Percentiles rank a stretch among this genome's conserved stretches.
phyloP scores from a whole-genome alignment of 2,888 invertebrate species.

The Cheilosia vernalis region DNA sequence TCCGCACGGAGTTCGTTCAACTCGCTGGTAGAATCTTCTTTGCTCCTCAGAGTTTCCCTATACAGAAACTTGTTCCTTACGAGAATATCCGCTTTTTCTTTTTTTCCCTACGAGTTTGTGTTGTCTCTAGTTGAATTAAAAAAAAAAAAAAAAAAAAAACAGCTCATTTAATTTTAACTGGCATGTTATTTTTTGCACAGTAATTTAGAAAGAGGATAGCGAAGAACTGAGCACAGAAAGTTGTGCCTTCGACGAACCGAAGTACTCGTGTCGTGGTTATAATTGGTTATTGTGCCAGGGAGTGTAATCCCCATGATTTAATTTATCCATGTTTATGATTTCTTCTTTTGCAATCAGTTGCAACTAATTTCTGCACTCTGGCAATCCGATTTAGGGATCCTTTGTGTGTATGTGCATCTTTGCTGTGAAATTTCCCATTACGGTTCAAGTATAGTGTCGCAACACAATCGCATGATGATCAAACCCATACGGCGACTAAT shows the following conservation, averaged over 20 bases:
- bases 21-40: neutral
- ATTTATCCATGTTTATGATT: conserved; percentile 55
- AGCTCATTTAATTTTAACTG: conserved; percentile 23
- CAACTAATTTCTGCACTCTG: conserved; percentile 32
- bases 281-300: conserved; percentile 58
- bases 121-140: conserved; percentile 32
- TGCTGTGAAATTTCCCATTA: too few species aligned
- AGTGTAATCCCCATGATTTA: conserved; percentile 64
- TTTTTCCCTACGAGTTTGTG: conserved; percentile 3
- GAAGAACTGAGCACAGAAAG: conserved; percentile 19
- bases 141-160: conserved; percentile 36
- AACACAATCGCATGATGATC: too few species aligned
- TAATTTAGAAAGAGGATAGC: conserved; percentile 17
- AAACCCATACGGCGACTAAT: neutral
- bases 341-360: conserved; percentile 57
- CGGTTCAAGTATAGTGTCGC: too few species aligned
- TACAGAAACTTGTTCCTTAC: neutral
- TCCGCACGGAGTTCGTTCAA: conserved; percentile 1
- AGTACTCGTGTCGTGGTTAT: conserved; percentile 5
- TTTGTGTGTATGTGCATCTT: too few species aligned
- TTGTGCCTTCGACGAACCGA: neutral
- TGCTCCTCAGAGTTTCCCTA: neutral
- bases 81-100: neutral
- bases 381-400: too few species aligned
- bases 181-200: conserved; percentile 21